Percentiles rank a stretch among this genome's conserved stretches.
These are phyloP conservation scores for Drosophila anceps DNA, from an alignment of 2,888 invertebrate genomes.

Conservation along the genomic window DNA sequence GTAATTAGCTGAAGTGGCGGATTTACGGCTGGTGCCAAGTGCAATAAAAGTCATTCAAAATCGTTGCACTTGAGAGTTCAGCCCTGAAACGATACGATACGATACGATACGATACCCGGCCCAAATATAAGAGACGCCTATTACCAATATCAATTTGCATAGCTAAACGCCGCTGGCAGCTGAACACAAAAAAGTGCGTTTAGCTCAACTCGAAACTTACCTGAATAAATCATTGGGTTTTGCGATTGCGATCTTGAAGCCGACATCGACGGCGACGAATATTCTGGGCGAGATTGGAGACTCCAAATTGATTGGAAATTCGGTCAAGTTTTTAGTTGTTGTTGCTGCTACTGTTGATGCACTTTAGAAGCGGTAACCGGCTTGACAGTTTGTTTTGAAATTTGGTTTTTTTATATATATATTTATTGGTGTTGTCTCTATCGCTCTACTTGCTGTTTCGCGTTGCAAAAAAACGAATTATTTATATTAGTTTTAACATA, in stretches of 20 bases:
- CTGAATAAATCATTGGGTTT: constrained; percentile 76
- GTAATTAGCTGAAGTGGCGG: constrained; percentile 59
- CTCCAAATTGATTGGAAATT: constrained; percentile 67
- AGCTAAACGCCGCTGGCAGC: constrained; percentile 53
- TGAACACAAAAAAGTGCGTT: constrained; percentile 49
- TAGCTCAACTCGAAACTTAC: constrained; percentile 52
- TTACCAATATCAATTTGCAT: constrained; percentile 60
- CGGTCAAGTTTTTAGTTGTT: constrained; percentile 70
- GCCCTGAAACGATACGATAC: constrained; percentile 36
- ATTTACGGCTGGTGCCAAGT: constrained; percentile 52
- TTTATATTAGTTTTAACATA: constrained; percentile 23
- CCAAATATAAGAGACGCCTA: constrained; percentile 38
- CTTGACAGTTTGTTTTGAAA: constrained; percentile 58
- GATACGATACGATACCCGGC: constrained; percentile 18
- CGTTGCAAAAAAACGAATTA: constrained; percentile 36
- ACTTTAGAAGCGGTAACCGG: constrained; percentile 69
- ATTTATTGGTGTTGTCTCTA: constrained; percentile 29
- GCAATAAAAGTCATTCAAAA: constrained; percentile 50
- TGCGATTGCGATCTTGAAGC: constrained; percentile 49
- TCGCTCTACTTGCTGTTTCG: constrained; percentile 31
- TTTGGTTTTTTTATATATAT: constrained; percentile 16
- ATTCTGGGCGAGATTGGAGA: constrained; percentile 67
- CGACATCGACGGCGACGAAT: constrained; percentile 39
- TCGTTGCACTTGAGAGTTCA: constrained; percentile 46
- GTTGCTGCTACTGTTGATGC: constrained; percentile 55